A percentile compares a stretch with the other conserved stretches of the same genome.
These are phyloP conservation scores for Notarius lentiginosus DNA, from an alignment of 2,113 vertebrate genomes.

Conservation along the genomic window DNA sequence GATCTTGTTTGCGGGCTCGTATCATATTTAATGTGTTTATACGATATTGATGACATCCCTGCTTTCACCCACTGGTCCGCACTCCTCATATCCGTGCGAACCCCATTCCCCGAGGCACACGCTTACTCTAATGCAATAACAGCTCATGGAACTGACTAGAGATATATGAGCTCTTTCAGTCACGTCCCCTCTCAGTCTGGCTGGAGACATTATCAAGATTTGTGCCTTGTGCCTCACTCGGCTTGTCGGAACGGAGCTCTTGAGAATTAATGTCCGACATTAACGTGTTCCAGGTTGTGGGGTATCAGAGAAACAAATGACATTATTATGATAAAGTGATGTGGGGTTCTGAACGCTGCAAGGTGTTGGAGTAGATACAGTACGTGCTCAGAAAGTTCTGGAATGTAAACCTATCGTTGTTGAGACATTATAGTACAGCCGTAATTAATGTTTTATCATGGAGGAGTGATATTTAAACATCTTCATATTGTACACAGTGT, in stretches of 20 bases:
- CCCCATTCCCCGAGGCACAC: slow-evolving; percentile 65
- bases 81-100: slow-evolving; percentile 61
- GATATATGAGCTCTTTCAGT: slow-evolving; percentile 69
- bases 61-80: slow-evolving; percentile 55
- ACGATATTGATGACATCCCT: slow-evolving; percentile 4
- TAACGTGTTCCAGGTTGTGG: slow-evolving; percentile 20
- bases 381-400: not conserved
- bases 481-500: not conserved
- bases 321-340: slow-evolving; percentile 8
- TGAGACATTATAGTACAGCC: not conserved
- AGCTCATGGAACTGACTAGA: slow-evolving; percentile 50
- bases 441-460: not conserved
- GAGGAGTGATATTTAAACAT: not conserved
- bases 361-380: not conserved
- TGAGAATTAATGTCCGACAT: slow-evolving; percentile 38
- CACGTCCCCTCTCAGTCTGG: slow-evolving; percentile 64
- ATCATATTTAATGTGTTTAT: not conserved
- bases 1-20: not conserved
- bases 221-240: slow-evolving; percentile 57
- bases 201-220: slow-evolving; percentile 57
- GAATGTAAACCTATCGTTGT: not conserved
- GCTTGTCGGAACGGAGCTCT: slow-evolving; percentile 50
- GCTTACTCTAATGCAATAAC: slow-evolving; percentile 70
- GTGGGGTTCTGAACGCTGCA: not conserved
- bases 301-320: slow-evolving; percentile 8